phyloP scores from a whole-genome alignment of 1,140 invertebrate species.

The Nasonia giraulti region DNA sequence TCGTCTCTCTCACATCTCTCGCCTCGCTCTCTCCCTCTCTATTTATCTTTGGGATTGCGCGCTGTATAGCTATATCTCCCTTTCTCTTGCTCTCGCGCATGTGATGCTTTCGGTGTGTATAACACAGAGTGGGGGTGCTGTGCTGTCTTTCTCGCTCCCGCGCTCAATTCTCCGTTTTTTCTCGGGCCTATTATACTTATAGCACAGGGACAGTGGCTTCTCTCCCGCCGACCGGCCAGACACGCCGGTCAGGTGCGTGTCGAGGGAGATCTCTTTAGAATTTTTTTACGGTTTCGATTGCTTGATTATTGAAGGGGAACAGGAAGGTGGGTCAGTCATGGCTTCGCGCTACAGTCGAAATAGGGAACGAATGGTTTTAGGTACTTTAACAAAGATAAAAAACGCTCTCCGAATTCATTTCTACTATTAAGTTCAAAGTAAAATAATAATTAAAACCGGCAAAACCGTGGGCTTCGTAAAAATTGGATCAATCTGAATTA shows the following conservation, averaged over 20 bases:
- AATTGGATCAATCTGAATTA: too few species aligned
- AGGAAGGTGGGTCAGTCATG: not conserved
- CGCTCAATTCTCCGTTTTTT: not conserved
- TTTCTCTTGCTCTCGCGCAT: not conserved
- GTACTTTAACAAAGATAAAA: too few species aligned
- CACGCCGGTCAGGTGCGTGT: conserved; percentile 38
- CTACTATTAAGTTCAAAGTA: too few species aligned
- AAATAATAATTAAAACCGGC: too few species aligned
- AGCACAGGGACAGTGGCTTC: conserved; percentile 26
- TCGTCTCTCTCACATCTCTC: not conserved
- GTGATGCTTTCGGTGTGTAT: conserved; percentile 2
- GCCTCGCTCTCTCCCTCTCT: not conserved
- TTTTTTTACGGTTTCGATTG: not conserved
- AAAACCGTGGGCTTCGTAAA: too few species aligned
- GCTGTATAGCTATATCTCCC: too few species aligned
- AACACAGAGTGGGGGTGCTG: not conserved
- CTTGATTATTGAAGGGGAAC: not conserved
- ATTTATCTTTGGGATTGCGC: conserved; percentile 26
- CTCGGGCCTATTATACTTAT: not conserved
- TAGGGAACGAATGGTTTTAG: not conserved
- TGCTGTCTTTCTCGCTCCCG: not conserved
- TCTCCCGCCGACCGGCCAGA: conserved; percentile 2
- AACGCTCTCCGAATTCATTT: too few species aligned
- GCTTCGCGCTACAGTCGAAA: not conserved
- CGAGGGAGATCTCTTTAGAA: not conserved